Percentiles rank a stretch among this genome's conserved stretches.
These are phyloP conservation scores for Paratrypauchen microcephalus DNA, from an alignment of 2,797 vertebrate genomes.

Conservation along the genomic window DNA sequence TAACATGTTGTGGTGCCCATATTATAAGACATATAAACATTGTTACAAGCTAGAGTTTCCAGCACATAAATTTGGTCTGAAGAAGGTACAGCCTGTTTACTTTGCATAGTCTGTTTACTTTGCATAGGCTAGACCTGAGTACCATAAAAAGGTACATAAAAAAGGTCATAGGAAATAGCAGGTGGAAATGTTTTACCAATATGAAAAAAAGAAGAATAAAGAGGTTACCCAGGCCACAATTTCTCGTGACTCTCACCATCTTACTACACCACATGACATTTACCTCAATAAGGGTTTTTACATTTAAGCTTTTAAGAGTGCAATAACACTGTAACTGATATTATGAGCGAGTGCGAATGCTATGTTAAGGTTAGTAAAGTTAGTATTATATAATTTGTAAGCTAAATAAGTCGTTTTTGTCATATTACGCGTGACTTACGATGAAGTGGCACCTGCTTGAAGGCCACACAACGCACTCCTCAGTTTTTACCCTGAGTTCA, in stretches of 20 bases:
- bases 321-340: background rate
- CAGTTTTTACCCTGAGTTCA: conserved; percentile 21
- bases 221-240: conserved; percentile 11
- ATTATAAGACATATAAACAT: no score
- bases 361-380: background rate
- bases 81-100: background rate
- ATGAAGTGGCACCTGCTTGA: conserved; percentile 39
- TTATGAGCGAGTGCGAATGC: background rate
- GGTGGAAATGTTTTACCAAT: background rate
- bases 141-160: background rate
- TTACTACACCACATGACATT: background rate
- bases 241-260: background rate
- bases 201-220: background rate
- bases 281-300: background rate
- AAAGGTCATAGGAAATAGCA: background rate
- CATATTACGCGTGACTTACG: background rate
- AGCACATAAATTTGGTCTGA: background rate
- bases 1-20: no score
- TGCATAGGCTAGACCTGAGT: background rate
- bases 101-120: background rate
- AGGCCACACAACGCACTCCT: conserved; percentile 55
- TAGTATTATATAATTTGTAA: background rate
- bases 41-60: background rate
- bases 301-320: background rate
- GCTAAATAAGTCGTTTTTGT: background rate